Conservation (phyloP, 2,113 vertebrate genomes). For the Myotis davidii region DNA sequence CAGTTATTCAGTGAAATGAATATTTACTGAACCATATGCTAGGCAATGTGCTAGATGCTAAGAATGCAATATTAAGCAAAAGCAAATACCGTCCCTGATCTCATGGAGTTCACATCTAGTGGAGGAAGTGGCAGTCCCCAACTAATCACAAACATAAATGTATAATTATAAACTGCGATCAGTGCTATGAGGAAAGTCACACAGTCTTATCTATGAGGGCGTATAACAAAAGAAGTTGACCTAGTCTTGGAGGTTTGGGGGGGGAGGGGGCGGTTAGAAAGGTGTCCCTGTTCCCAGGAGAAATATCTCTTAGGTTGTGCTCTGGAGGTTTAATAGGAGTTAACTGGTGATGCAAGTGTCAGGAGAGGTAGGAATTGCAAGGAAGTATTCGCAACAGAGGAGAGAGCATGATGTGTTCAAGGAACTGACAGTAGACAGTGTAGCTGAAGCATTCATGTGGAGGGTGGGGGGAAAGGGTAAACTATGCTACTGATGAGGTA, state of each 20-base stretch:
- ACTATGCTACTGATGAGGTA: background rate
- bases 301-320: constrained; percentile 9
- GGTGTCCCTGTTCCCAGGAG: background rate
- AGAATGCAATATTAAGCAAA: constrained; percentile 20
- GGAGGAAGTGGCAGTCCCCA: background rate
- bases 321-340: background rate
- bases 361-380: background rate
- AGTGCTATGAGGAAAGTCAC: background rate
- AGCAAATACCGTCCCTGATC: background rate
- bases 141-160: background rate
- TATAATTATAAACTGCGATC: background rate
- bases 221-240: background rate
- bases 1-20: background rate
- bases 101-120: background rate
- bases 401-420: background rate
- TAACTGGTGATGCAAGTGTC: background rate
- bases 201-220: background rate
- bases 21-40: constrained; percentile 6
- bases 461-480: background rate
- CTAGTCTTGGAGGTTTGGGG: background rate
- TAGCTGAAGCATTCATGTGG: background rate
- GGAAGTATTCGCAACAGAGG: background rate
- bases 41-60: background rate
- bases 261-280: background rate
- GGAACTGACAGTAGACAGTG: background rate